Evolutionary conservation across 2,888 invertebrate genomes (phyloP).

Genomic region (Drosophila pegasa): DNA sequence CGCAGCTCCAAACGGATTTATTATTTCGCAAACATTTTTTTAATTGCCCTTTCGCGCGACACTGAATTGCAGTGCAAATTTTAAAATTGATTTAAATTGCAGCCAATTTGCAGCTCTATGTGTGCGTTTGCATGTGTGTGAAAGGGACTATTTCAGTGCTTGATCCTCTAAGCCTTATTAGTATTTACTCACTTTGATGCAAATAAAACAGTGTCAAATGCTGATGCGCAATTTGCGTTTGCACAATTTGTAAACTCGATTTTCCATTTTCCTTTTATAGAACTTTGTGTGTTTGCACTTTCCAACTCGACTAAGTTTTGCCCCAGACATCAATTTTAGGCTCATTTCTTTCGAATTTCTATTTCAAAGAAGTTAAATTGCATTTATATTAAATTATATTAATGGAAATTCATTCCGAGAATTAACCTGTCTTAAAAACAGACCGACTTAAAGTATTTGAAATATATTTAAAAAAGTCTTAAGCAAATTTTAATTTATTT

Average conservation of each 20-base stretch:
- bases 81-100: slow-evolving; percentile 70
- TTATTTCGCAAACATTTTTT: slow-evolving; percentile 68
- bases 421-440: no score
- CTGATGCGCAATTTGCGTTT: slow-evolving; percentile 31
- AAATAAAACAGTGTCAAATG: slow-evolving; percentile 21
- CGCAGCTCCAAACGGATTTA: slow-evolving; percentile 61
- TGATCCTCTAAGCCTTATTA: slow-evolving; percentile 61
- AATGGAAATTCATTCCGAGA: not conserved
- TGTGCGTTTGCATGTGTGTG: not conserved
- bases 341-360: not conserved
- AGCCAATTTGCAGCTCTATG: slow-evolving; percentile 47
- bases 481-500: no score
- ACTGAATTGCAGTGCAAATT: slow-evolving; percentile 44
- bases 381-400: not conserved
- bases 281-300: slow-evolving; percentile 14
- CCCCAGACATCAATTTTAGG: slow-evolving; percentile 12
- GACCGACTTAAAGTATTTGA: no score
- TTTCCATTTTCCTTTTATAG: slow-evolving; percentile 16
- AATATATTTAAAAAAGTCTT: not conserved
- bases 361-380: no score
- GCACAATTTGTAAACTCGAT: slow-evolving; percentile 16
- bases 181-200: slow-evolving; percentile 41
- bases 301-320: slow-evolving; percentile 18
- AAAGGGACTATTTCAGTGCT: slow-evolving; percentile 1
- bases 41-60: slow-evolving; percentile 49